These are phyloP conservation scores for Ophion ventricosus DNA, from an alignment of 2,888 invertebrate species.

Conservation along the genomic window DNA sequence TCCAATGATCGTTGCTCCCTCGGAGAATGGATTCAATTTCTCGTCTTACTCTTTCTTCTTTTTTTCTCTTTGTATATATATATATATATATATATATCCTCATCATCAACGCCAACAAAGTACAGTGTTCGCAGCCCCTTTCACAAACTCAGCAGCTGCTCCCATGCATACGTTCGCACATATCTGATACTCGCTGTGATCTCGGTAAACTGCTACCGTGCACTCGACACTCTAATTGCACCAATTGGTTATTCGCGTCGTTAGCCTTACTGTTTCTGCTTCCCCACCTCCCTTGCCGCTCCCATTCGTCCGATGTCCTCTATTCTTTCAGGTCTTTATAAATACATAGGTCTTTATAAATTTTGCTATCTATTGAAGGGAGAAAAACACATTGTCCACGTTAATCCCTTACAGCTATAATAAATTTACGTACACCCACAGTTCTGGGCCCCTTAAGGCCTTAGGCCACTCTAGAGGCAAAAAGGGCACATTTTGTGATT, in stretches of 20 bases:
- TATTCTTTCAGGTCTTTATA: not conserved
- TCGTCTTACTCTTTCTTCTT: constrained; percentile 21
- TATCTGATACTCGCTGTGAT: constrained; percentile 67
- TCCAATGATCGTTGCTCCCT: constrained; percentile 31
- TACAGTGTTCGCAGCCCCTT: constrained; percentile 42
- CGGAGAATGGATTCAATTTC: constrained; percentile 44
- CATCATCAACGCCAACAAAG: constrained; percentile 62
- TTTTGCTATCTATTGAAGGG: too few relatives aligned
- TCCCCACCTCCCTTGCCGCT: constrained; percentile 35
- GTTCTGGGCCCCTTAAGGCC: too few relatives aligned
- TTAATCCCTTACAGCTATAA: too few relatives aligned
- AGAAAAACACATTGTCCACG: too few relatives aligned
- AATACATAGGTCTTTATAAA: too few relatives aligned
- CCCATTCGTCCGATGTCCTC: not conserved
- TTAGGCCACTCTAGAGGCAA: too few relatives aligned
- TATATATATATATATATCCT: constrained; percentile 17
- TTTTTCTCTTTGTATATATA: constrained; percentile 2
- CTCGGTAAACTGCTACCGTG: constrained; percentile 65
- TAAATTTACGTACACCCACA: too few relatives aligned
- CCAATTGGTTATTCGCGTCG: constrained; percentile 72
- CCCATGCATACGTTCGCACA: constrained; percentile 68
- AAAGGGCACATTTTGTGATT: too few relatives aligned
- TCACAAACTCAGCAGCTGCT: constrained; percentile 47
- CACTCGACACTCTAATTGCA: constrained; percentile 73
- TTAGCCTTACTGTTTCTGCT: constrained; percentile 34